Conservation (phyloP, 2,113 vertebrate genomes). For the Haplochromis vanheusdeni region DNA sequence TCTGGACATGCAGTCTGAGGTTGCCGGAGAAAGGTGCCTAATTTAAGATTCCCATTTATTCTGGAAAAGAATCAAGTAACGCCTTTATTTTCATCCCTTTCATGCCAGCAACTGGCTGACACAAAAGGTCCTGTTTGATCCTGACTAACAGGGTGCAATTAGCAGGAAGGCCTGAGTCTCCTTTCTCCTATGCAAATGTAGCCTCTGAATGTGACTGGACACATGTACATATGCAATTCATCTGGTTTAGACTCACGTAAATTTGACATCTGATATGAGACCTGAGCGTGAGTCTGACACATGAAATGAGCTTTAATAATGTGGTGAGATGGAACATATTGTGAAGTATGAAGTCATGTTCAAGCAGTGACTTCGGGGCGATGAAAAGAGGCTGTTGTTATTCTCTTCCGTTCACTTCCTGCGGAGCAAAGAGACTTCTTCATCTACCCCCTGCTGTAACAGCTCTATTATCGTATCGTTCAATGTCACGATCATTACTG, state of each 20-base stretch:
- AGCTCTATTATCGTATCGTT: constrained; percentile 14
- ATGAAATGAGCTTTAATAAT: background rate
- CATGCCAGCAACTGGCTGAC: background rate
- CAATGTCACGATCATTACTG: constrained; percentile 11
- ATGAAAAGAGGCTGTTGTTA: background rate
- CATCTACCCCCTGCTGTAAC: constrained; percentile 41
- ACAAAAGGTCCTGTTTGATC: background rate
- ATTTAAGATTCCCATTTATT: background rate
- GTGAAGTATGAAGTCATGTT: background rate
- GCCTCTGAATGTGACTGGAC: background rate
- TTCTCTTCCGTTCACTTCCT: constrained; percentile 5
- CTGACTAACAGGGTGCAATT: background rate
- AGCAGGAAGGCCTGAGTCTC: background rate
- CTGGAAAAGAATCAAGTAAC: background rate
- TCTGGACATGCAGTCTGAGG: background rate
- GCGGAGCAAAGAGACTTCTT: constrained; percentile 2
- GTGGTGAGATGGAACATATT: background rate
- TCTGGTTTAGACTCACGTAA: background rate
- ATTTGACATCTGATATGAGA: background rate
- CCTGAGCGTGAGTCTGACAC: background rate
- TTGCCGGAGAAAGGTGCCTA: background rate
- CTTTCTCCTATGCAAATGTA: background rate
- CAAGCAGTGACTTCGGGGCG: background rate
- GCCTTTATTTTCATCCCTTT: background rate
- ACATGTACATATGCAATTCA: background rate